Conservation (phyloP, 2,797 vertebrate species). For the Pygocentrus nattereri region DNA sequence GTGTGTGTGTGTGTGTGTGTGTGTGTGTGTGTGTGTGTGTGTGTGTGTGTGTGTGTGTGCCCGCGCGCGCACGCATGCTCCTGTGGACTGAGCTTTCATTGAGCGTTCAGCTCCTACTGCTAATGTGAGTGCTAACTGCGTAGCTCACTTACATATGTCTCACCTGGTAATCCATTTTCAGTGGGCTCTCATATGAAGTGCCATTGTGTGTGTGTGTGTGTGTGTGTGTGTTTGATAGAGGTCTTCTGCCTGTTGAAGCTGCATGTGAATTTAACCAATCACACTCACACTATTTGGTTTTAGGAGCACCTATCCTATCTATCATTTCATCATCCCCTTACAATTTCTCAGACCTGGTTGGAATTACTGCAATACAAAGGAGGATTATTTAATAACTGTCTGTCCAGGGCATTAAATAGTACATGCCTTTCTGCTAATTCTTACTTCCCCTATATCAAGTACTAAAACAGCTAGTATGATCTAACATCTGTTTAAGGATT, state of each 20-base stretch:
- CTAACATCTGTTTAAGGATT: not conserved
- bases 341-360: conserved; percentile 4
- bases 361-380: conserved; percentile 14
- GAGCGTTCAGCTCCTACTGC: not conserved
- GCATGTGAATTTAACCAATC: conserved; percentile 16
- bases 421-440: not conserved
- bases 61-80: too few species aligned
- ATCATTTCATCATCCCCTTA: conserved; percentile 39
- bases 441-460: not conserved
- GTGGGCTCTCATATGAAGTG: conserved; percentile 47
- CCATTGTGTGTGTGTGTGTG: conserved; percentile 16
- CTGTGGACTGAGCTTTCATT: not conserved
- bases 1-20: too few species aligned
- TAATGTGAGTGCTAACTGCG: not conserved
- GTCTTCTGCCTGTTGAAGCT: conserved; percentile 3
- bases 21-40: too few species aligned
- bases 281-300: conserved; percentile 8
- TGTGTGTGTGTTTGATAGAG: conserved; percentile 6
- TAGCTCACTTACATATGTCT: conserved; percentile 7
- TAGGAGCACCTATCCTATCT: not conserved
- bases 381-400: conserved; percentile 34
- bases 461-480: not conserved
- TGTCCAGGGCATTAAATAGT: not conserved
- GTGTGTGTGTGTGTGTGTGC: too few species aligned
- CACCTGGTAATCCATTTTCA: conserved; percentile 42